Evolutionary conservation across 2,888 invertebrate species (phyloP).

Genomic region (Pammene fasciana): DNA sequence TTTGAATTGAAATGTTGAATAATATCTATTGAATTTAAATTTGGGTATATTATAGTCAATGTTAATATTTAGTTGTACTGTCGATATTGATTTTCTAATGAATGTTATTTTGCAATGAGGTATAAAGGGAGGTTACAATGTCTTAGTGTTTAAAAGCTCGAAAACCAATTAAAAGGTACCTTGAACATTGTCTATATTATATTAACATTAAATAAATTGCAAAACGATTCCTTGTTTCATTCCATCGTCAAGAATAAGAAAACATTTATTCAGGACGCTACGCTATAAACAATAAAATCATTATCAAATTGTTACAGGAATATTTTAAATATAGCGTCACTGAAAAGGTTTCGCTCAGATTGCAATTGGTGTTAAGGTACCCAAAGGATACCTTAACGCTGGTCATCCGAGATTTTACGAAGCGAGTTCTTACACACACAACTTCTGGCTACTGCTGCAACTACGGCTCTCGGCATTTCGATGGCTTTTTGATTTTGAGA

Average conservation of each 20-base stretch:
- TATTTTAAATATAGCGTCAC: too few species aligned
- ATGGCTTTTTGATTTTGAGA: too few species aligned
- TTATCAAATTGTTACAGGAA: too few species aligned
- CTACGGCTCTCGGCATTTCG: too few species aligned
- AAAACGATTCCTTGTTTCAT: slow-evolving; percentile 53
- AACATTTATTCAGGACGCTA: too few species aligned
- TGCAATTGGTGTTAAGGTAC: too few species aligned
- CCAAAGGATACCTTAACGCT: too few species aligned
- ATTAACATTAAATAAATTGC: slow-evolving; percentile 83
- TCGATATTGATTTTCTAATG: slow-evolving; percentile 73
- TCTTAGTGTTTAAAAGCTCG: slow-evolving; percentile 81
- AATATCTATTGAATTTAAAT: slow-evolving; percentile 72
- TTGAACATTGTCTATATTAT: slow-evolving; percentile 84
- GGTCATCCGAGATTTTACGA: too few species aligned
- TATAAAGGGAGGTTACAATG: slow-evolving; percentile 75
- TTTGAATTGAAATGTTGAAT: slow-evolving; percentile 72
- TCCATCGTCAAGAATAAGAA: background rate
- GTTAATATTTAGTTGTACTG: slow-evolving; percentile 75
- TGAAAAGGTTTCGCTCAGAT: too few species aligned
- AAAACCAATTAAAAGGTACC: slow-evolving; percentile 83
- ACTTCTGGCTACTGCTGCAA: too few species aligned
- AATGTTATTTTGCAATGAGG: slow-evolving; percentile 81
- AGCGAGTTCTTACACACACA: too few species aligned
- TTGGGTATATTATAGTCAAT: slow-evolving; percentile 81
- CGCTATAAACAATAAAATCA: too few species aligned